These are phyloP conservation scores for Lithosia quadra DNA, from an alignment of 2,888 invertebrate genomes.

Conservation along the genomic window DNA sequence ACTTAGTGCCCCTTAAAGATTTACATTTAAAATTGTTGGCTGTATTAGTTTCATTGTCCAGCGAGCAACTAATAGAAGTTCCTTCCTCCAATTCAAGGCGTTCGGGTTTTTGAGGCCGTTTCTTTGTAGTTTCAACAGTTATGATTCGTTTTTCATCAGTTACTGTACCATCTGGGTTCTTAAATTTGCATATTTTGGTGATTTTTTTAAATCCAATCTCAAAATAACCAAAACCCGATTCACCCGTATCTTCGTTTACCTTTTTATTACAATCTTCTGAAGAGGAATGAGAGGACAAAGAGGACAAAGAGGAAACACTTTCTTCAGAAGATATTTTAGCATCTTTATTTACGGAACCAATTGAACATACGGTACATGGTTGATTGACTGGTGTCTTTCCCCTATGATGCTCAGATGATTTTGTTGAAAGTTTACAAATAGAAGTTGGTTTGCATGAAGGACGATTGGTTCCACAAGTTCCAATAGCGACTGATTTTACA, in stretches of 20 bases:
- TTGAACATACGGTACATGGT: neutral
- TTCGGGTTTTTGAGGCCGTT: slow-evolving; percentile 38
- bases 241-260: neutral
- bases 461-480: neutral
- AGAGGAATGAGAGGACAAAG: neutral
- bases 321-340: neutral
- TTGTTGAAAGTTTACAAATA: neutral
- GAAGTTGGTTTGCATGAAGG: neutral
- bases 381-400: neutral
- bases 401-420: neutral
- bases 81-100: neutral
- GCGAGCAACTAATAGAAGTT: neutral
- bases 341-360: neutral
- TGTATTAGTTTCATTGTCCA: neutral
- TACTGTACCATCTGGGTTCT: slow-evolving; percentile 60
- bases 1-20: slow-evolving; percentile 1
- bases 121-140: slow-evolving; percentile 59
- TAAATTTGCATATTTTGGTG: slow-evolving; percentile 55
- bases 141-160: slow-evolving; percentile 60
- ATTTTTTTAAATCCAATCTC: slow-evolving; percentile 61
- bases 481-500: slow-evolving; percentile 16
- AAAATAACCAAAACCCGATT: slow-evolving; percentile 34
- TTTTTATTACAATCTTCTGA: slow-evolving; percentile 2
- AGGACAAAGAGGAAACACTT: neutral
- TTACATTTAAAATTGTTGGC: neutral